Conservation (phyloP, 2,797 vertebrate genomes). For the Crenichthys baileyi region DNA sequence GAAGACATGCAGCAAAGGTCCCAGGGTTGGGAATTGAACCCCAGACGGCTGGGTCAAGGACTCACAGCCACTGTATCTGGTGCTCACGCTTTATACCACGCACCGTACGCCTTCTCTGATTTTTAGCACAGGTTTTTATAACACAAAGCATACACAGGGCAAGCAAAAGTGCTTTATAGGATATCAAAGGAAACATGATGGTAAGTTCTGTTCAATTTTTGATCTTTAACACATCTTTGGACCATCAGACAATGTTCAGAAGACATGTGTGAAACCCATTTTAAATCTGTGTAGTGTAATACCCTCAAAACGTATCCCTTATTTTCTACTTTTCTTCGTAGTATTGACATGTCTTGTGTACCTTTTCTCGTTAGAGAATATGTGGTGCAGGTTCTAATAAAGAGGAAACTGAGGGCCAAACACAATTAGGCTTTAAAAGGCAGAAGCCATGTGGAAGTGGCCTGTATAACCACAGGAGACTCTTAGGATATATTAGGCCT, state of each 20-base stretch:
- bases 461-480: constrained; percentile 72
- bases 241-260: constrained; percentile 55
- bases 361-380: constrained; percentile 50
- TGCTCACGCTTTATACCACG: too few species aligned
- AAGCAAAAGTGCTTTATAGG: not conserved
- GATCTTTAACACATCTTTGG: constrained; percentile 53
- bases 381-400: constrained; percentile 67
- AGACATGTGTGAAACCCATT: constrained; percentile 61
- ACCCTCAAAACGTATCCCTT: constrained; percentile 48
- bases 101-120: too few species aligned
- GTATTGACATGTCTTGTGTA: constrained; percentile 48
- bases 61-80: too few species aligned
- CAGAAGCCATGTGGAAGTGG: constrained; percentile 65
- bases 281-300: constrained; percentile 57
- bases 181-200: constrained; percentile 15
- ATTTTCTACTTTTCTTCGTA: constrained; percentile 41
- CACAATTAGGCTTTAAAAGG: constrained; percentile 65
- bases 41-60: too few species aligned
- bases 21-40: too few species aligned
- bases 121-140: not conserved
- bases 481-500: constrained; percentile 55
- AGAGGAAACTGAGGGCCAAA: constrained; percentile 72
- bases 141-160: not conserved
- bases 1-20: too few species aligned
- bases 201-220: constrained; percentile 54